A percentile compares a stretch with the other conserved stretches of the same genome.
Conservation (phyloP, 2,113 vertebrate genomes). For the Psettodes erumei region DNA sequence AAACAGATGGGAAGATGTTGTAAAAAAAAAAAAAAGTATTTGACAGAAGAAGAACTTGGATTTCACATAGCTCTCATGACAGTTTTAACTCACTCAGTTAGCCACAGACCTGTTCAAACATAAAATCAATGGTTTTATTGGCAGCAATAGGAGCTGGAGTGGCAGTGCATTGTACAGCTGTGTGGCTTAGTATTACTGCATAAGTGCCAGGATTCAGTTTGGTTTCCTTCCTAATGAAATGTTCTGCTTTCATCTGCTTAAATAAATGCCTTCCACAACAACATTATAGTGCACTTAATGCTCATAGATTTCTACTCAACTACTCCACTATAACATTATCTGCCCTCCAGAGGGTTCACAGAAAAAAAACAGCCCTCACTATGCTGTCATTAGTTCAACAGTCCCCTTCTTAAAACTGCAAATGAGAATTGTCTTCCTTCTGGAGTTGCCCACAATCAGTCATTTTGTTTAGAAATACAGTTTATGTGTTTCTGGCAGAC, state of each 20-base stretch:
- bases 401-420: not conserved
- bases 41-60: not conserved
- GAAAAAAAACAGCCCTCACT: too few relatives aligned
- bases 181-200: too few relatives aligned
- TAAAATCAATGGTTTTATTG: not conserved
- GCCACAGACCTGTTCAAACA: not conserved
- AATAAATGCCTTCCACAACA: not conserved
- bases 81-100: constrained; percentile 10
- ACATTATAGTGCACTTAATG: not conserved
- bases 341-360: too few relatives aligned
- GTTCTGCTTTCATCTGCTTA: not conserved
- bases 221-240: not conserved
- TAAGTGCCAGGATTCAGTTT: not conserved
- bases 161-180: not conserved
- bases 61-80: not conserved
- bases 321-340: too few relatives aligned
- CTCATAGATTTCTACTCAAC: not conserved
- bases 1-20: constrained; percentile 28
- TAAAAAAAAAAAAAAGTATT: not conserved
- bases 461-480: not conserved
- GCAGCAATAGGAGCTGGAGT: not conserved
- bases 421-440: not conserved
- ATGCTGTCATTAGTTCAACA: not conserved
- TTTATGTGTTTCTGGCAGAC: not conserved
- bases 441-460: not conserved